These are phyloP conservation scores for Boloria selene DNA, from an alignment of 2,888 invertebrate genomes.

Conservation along the genomic window DNA sequence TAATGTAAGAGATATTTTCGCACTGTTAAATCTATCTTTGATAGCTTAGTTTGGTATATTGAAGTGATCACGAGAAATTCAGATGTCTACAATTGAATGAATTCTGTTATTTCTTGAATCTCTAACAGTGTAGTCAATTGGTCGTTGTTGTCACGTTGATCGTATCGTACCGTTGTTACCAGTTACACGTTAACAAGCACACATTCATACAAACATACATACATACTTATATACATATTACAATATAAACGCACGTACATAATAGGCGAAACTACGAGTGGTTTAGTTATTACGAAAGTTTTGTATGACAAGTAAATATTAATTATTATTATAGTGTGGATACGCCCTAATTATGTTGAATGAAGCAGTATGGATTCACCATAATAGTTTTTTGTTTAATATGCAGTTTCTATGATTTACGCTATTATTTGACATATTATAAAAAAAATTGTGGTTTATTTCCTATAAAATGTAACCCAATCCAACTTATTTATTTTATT, in stretches of 20 bases:
- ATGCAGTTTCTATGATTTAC: too few relatives aligned
- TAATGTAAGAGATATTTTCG: conserved; percentile 80
- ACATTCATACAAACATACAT: conserved; percentile 26
- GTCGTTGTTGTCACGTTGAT: conserved; percentile 50
- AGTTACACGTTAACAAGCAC: conserved; percentile 52
- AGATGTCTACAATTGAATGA: conserved; percentile 1
- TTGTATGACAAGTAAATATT: background rate
- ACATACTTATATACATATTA: too few relatives aligned
- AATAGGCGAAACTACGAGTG: background rate
- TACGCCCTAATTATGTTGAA: too few relatives aligned
- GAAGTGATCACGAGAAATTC: conserved; percentile 20
- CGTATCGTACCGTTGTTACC: conserved; percentile 67
- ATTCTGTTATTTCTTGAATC: conserved; percentile 31
- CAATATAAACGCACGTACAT: background rate
- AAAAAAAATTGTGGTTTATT: too few relatives aligned
- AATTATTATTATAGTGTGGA: background rate
- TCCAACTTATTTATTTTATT: too few relatives aligned
- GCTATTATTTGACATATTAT: too few relatives aligned
- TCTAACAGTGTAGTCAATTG: conserved; percentile 61
- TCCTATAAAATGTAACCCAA: too few relatives aligned
- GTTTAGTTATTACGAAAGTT: background rate
- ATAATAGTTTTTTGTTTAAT: too few relatives aligned
- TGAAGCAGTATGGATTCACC: too few relatives aligned
- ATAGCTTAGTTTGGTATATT: conserved; percentile 48
- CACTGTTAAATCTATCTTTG: conserved; percentile 75